Conservation (phyloP, 2,113 vertebrate genomes). For the Antigone vipio region DNA sequence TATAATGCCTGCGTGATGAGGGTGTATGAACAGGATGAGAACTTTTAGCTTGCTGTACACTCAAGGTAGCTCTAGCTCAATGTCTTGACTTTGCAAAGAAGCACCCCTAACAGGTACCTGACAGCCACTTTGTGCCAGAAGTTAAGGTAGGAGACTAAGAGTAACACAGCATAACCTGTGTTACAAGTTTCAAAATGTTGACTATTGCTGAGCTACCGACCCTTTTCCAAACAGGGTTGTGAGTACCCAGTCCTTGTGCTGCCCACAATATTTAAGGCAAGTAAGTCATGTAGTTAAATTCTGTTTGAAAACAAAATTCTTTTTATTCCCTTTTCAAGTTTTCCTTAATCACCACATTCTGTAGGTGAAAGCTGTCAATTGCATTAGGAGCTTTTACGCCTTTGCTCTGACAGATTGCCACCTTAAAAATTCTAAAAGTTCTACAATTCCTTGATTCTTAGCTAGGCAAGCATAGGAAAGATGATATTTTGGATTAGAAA, state of each 20-base stretch:
- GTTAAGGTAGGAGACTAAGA: neutral
- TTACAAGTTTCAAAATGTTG: neutral
- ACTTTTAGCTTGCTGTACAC: neutral
- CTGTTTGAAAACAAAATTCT: neutral
- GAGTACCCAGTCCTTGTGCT: neutral
- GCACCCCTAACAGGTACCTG: neutral
- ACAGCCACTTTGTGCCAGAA: neutral
- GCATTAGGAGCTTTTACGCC: neutral
- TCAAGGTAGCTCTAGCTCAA: neutral
- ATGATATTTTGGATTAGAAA: slow-evolving; percentile 70
- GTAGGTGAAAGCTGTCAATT: neutral
- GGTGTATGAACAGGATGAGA: neutral
- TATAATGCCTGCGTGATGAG: neutral
- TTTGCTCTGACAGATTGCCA: neutral
- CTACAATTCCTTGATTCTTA: neutral
- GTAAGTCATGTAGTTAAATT: neutral
- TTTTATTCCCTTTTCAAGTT: neutral
- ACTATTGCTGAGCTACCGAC: neutral
- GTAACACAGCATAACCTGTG: neutral
- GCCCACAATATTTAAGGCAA: neutral
- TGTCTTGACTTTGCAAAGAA: neutral
- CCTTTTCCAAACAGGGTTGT: neutral
- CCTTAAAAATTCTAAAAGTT: neutral
- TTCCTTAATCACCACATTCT: neutral
- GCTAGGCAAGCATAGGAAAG: slow-evolving; percentile 19